These are phyloP conservation scores for Cossypha dichroa DNA, from an alignment of 2,797 vertebrate species.

Conservation along the genomic window DNA sequence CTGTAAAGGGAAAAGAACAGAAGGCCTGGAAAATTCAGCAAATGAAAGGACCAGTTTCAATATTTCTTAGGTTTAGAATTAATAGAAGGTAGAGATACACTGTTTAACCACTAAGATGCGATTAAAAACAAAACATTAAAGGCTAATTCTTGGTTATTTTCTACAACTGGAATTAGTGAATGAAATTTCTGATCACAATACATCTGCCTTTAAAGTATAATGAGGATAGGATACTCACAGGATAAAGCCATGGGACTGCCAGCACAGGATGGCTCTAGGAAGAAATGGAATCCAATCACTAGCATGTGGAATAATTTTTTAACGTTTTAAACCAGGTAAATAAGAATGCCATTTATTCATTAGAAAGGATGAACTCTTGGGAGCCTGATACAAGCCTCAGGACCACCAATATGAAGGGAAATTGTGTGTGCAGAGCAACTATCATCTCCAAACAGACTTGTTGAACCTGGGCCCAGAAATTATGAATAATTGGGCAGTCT, in stretches of 20 bases:
- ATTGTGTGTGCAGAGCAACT: not conserved
- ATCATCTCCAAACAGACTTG: not conserved
- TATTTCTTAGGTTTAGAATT: not conserved
- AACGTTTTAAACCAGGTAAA: not conserved
- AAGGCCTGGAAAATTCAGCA: not conserved
- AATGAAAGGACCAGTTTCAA: not conserved
- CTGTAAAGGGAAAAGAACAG: not conserved
- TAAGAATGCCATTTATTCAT: not conserved
- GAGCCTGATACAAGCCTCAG: not conserved
- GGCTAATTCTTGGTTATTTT: not conserved
- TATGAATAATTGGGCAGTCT: not conserved
- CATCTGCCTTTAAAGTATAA: not conserved
- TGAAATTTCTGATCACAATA: not conserved
- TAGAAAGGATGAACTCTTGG: not conserved
- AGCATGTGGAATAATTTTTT: not conserved
- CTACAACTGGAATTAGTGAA: not conserved
- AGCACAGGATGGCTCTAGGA: not conserved
- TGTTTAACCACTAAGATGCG: not conserved
- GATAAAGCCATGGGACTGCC: not conserved
- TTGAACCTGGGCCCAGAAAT: slow-evolving; percentile 5
- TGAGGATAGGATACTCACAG: not conserved
- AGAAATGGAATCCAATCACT: not conserved
- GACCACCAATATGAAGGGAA: not conserved
- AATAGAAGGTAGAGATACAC: not conserved
- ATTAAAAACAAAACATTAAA: not conserved